Evolutionary conservation across 2,797 vertebrate species (phyloP), one percentile per base, ranked within the genome.

Genomic region (Poliocrania exsul): DNA sequence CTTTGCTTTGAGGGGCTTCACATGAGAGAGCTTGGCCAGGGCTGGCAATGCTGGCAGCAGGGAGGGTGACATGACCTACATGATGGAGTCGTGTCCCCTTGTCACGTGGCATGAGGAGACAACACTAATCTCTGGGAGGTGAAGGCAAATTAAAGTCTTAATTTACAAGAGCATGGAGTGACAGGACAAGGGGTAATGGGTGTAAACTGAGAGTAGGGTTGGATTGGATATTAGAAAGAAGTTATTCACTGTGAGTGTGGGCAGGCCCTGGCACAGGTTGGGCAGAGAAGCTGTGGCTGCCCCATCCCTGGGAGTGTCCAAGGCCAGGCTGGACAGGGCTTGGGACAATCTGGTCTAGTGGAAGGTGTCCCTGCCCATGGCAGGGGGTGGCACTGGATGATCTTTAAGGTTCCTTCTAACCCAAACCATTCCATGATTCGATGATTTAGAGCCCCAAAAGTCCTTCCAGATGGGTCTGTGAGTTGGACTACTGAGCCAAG

Each of bases 331-430:
- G 85, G 85, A 46, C 2, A 7, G 35, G 18, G 26, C 9, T 64
- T 1, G 11, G 85, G 72, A 28, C 46, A 46, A 2, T 38, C 46
- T 87, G 60, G 46, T 4, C 21, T 31, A 9, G 29, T 54, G 61
- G 61, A 0, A 81, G 40, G 15, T 47, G 61, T 47, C 60, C 46
- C 67, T 73, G 67, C 38, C 12, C 60, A 46, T 14, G 24, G n/a
- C n/a, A 20, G 28, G 31, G 18, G 1, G 6, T 65, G 51, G 37
- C 0, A 13, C 0, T 0, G 1, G 10, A 3, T 14, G 18, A 3
- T 0, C 0, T 47, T 60, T 49, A 5, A n/a, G 1, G 26, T n/a
- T 9, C 12, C 6, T 67, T 42, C 40, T 54, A 49, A 18, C 7
- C 15, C 31, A 81, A 81, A 5, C 35, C 31, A 20, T 20, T 37